A percentile compares a stretch with the other conserved stretches of the same genome.
phyloP scores from a whole-genome alignment of 2,113 vertebrate species.

The Bothrops jararaca region DNA sequence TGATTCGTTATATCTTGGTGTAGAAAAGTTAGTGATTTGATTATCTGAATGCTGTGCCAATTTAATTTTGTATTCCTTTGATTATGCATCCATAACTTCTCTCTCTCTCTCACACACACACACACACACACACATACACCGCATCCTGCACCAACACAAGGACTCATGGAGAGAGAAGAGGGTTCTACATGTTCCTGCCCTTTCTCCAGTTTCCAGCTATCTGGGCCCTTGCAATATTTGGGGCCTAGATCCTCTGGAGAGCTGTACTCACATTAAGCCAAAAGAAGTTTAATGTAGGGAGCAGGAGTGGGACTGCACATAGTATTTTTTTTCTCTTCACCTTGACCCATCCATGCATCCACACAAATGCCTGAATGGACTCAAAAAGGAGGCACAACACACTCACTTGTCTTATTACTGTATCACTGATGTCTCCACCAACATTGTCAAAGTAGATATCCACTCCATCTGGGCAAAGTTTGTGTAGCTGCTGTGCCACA shows the following conservation, averaged over 20 bases:
- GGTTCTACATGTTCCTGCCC: not conserved
- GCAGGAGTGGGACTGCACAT: not conserved
- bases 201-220: not conserved
- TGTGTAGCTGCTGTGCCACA: constrained; percentile 71
- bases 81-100: not conserved
- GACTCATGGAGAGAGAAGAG: not conserved
- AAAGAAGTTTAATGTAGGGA: not conserved
- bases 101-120: not conserved
- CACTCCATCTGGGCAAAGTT: constrained; percentile 82
- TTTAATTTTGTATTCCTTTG: not conserved
- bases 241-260: not conserved
- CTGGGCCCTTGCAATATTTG: not conserved
- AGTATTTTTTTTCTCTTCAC: not conserved
- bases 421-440: constrained; percentile 86
- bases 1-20: not conserved
- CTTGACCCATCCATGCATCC: not conserved
- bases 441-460: constrained; percentile 97
- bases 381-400: not conserved
- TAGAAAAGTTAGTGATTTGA: not conserved
- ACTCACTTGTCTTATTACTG: constrained; percentile 80
- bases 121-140: not conserved
- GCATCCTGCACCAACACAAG: not conserved
- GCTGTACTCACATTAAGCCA: not conserved
- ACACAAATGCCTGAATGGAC: not conserved
- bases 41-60: not conserved